A percentile compares a stretch with the other conserved stretches of the same genome.
These are phyloP conservation scores for Tragelaphus imberbis DNA, from an alignment of 2,113 vertebrate species.

Conservation along the genomic window DNA sequence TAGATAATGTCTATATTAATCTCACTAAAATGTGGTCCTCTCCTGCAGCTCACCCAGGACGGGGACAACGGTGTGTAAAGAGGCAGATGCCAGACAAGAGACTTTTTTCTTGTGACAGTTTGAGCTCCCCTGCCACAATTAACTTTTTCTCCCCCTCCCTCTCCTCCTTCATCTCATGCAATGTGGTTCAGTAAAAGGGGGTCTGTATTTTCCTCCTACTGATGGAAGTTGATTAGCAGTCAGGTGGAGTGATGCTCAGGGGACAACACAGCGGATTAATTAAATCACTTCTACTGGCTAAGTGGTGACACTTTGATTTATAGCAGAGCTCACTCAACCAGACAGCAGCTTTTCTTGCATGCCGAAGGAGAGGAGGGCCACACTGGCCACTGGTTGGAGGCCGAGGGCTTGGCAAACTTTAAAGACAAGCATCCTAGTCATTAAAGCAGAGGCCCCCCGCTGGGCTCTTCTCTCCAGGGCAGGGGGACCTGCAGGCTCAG, in stretches of 20 bases:
- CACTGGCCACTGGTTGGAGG: conserved; percentile 68
- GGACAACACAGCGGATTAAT: conserved; percentile 80
- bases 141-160: conserved; percentile 56
- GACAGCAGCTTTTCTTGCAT: conserved; percentile 76
- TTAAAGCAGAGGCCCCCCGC: background rate
- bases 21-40: conserved; percentile 9
- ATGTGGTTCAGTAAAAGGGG: conserved; percentile 42
- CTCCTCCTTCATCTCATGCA: conserved; percentile 63
- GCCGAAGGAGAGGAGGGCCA: conserved; percentile 68
- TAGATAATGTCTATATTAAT: conserved; percentile 72
- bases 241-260: conserved; percentile 78
- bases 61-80: conserved; percentile 25
- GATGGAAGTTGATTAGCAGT: conserved; percentile 84
- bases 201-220: conserved; percentile 70
- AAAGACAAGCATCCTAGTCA: conserved; percentile 15
- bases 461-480: background rate
- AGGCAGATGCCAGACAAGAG: conserved; percentile 66
- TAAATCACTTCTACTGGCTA: conserved; percentile 84
- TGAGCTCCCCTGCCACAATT: conserved; percentile 68
- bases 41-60: conserved; percentile 47
- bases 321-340: conserved; percentile 78
- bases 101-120: conserved; percentile 67
- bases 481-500: background rate
- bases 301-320: conserved; percentile 85
- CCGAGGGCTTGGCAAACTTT: background rate